phyloP scores from a whole-genome alignment of 2,888 invertebrate species.

The Cheilosia grossa region DNA sequence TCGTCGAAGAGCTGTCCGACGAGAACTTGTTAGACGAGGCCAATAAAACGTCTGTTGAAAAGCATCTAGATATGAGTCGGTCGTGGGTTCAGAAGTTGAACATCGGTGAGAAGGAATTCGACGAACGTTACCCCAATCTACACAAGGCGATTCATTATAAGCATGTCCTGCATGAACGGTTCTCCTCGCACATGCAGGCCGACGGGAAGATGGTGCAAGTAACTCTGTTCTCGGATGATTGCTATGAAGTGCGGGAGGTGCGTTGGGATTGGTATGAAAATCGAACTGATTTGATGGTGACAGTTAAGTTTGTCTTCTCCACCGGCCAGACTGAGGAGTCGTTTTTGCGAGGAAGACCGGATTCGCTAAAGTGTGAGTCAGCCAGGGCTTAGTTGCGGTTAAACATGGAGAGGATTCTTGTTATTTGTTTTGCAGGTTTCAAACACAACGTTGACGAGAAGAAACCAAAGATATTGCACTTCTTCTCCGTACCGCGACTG shows the following conservation, averaged over 20 bases:
- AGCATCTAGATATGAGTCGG: constrained; percentile 90
- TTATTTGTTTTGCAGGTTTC: constrained; percentile 76
- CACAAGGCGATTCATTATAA: constrained; percentile 88
- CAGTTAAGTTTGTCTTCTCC: constrained; percentile 84
- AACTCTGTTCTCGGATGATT: constrained; percentile 78
- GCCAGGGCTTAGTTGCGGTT: no score
- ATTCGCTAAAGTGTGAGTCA: constrained; percentile 87
- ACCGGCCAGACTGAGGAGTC: constrained; percentile 85
- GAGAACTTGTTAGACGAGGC: constrained; percentile 84
- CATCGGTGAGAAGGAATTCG: constrained; percentile 85
- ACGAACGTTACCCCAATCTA: constrained; percentile 89
- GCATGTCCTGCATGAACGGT: constrained; percentile 89
- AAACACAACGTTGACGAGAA: constrained; percentile 76
- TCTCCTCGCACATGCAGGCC: constrained; percentile 89
- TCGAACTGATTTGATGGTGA: constrained; percentile 86
- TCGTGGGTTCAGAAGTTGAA: constrained; percentile 90
- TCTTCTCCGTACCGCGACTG: constrained; percentile 84
- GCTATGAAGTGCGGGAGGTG: constrained; percentile 79
- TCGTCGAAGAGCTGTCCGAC: constrained; percentile 80
- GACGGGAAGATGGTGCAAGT: constrained; percentile 85
- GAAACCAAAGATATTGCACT: constrained; percentile 81
- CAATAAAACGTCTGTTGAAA: constrained; percentile 84
- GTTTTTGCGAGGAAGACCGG: constrained; percentile 87
- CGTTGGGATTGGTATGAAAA: constrained; percentile 87
- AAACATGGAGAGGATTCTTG: not conserved